Conservation (phyloP, 2,113 vertebrate genomes). For the Himantopus leucocephalus region DNA sequence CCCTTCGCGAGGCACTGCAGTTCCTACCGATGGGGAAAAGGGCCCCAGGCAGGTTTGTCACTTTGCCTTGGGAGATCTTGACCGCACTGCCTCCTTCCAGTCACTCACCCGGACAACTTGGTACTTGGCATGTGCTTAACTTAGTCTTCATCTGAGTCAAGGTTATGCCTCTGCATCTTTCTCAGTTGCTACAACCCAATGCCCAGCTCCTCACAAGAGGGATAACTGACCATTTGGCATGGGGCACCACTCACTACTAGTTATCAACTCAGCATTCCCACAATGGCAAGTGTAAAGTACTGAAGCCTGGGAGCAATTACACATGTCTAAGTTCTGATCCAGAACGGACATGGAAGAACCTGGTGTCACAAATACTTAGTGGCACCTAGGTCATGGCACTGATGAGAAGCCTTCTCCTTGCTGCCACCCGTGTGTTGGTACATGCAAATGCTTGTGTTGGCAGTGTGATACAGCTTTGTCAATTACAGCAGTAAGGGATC, state of each 20-base stretch:
- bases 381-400: neutral
- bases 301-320: neutral
- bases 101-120: neutral
- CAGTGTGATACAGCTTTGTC: rapidly evolving
- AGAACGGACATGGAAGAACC: neutral
- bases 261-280: neutral
- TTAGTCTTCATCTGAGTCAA: neutral
- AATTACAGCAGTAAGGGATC: neutral
- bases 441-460: neutral
- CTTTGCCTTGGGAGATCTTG: neutral
- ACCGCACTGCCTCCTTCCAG: neutral
- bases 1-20: neutral
- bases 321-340: neutral
- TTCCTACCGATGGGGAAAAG: neutral
- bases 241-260: neutral
- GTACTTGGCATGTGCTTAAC: neutral
- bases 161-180: neutral
- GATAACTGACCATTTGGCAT: neutral
- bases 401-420: neutral
- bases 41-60: neutral
- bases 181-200: neutral
- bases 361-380: neutral
- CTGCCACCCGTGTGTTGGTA: neutral
- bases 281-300: neutral
- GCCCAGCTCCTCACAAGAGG: neutral